These are phyloP conservation scores for Akabosia matsudoensis DNA, from an alignment of 1,140 invertebrate species.

Conservation along the genomic window DNA sequence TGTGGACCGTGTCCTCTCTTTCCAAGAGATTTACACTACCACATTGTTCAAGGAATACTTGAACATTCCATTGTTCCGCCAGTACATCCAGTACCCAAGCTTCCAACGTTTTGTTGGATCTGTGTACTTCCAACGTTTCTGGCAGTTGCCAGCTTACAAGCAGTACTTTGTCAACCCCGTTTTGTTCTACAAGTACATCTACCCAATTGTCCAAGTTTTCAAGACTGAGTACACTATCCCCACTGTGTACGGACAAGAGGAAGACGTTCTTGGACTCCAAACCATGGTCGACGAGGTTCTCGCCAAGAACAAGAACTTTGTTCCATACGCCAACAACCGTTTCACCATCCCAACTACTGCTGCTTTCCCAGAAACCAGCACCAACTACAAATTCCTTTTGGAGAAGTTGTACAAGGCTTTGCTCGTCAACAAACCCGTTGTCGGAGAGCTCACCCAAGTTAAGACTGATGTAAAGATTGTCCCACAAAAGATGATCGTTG, in stretches of 20 bases:
- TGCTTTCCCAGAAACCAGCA: not conserved
- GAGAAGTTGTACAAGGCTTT: constrained; percentile 19
- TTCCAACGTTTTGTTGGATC: constrained; percentile 8
- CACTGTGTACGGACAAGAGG: not conserved
- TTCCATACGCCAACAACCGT: constrained; percentile 19
- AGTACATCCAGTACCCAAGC: constrained; percentile 20
- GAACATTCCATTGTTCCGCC: constrained; percentile 17
- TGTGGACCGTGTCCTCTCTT: not conserved
- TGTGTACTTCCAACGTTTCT: constrained; percentile 12
- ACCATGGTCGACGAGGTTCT: not conserved
- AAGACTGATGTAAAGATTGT: constrained; percentile 12
- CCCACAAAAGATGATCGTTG: constrained; percentile 13
- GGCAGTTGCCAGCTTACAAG: not conserved
- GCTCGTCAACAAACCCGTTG: not conserved
- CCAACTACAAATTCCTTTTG: constrained; percentile 25
- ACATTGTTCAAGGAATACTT: constrained; percentile 18
- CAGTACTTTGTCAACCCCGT: constrained; percentile 19
- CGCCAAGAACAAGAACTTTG: not conserved
- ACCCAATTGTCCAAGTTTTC: constrained; percentile 7
- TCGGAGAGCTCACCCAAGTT: constrained; percentile 9
- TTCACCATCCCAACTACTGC: not conserved
- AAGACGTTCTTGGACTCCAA: constrained; percentile 1
- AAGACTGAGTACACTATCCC: not conserved
- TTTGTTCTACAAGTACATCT: constrained; percentile 23
- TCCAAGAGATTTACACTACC: constrained; percentile 1